Conservation (phyloP, 2,888 invertebrate species). For the Oxystoma pomonae region DNA sequence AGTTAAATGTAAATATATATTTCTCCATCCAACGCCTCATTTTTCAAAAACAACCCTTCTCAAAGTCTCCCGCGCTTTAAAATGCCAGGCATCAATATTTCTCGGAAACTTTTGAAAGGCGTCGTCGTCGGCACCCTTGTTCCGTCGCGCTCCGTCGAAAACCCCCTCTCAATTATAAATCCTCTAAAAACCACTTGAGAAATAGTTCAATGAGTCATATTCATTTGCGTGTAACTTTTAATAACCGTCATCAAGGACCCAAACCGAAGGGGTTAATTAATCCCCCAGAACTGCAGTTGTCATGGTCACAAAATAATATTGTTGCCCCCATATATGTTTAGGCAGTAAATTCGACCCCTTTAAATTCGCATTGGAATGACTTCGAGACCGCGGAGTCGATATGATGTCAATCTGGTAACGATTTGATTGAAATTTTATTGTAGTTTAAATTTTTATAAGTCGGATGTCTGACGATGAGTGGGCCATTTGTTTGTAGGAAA, state of each 20-base stretch:
- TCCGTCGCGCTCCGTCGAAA: slow-evolving; percentile 3
- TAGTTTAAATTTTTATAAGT: no score
- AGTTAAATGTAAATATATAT: not conserved
- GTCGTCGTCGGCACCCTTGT: not conserved
- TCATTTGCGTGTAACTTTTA: slow-evolving; percentile 44
- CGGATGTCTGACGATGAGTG: no score
- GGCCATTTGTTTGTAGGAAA: no score
- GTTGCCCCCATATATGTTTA: slow-evolving; percentile 29
- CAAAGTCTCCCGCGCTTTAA: not conserved
- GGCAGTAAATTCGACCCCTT: slow-evolving; percentile 13
- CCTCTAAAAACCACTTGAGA: slow-evolving; percentile 33
- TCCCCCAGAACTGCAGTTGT: slow-evolving; percentile 42
- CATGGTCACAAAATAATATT: slow-evolving; percentile 43
- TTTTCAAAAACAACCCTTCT: not conserved
- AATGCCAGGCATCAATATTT: not conserved
- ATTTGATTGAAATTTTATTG: not conserved
- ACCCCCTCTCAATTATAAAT: slow-evolving; percentile 15
- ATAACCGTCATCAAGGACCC: slow-evolving; percentile 35
- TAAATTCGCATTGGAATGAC: not conserved
- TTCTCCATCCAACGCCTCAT: not conserved
- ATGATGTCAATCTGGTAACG: not conserved
- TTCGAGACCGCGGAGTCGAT: not conserved
- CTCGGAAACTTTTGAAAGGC: not conserved
- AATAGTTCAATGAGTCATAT: slow-evolving; percentile 41
- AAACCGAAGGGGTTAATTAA: slow-evolving; percentile 46